Percentiles rank a stretch among this genome's conserved stretches.
Conservation (phyloP, 2,113 vertebrate genomes). For the Periophthalmus modestus region DNA sequence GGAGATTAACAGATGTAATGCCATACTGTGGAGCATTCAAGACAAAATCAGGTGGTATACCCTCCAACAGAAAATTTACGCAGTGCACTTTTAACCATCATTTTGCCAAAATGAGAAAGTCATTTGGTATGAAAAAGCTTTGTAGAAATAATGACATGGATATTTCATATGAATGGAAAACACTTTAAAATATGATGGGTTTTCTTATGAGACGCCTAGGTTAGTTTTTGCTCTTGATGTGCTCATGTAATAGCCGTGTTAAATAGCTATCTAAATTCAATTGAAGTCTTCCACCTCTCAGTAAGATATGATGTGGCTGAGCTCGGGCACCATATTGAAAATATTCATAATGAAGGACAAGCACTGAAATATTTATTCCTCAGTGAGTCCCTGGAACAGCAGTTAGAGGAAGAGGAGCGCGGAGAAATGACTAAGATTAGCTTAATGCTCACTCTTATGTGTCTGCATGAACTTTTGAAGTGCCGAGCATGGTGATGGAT, state of each 20-base stretch:
- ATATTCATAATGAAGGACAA: constrained; percentile 4
- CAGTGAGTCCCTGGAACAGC: neutral
- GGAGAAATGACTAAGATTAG: constrained; percentile 9
- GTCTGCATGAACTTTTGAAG: constrained; percentile 32
- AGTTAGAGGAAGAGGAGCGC: neutral
- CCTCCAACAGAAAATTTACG: neutral
- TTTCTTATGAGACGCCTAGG: neutral
- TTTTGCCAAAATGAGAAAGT: neutral
- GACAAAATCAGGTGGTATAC: neutral
- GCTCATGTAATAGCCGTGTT: neutral
- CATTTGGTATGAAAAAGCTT: neutral
- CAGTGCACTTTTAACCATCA: neutral
- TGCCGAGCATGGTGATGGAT: constrained; percentile 59
- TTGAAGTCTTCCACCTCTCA: neutral
- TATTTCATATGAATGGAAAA: neutral
- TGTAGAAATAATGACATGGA: neutral
- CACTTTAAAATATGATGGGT: neutral
- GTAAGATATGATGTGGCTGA: constrained; percentile 1
- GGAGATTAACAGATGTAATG: too few species aligned
- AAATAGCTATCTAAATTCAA: constrained; percentile 13
- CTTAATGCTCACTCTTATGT: constrained; percentile 23
- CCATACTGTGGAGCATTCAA: too few species aligned
- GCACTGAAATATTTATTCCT: constrained; percentile 1
- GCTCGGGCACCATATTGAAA: constrained; percentile 4
- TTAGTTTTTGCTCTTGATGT: neutral